These are phyloP conservation scores for Calephelis nemesis DNA, from an alignment of 1,140 invertebrate genomes.

Conservation along the genomic window DNA sequence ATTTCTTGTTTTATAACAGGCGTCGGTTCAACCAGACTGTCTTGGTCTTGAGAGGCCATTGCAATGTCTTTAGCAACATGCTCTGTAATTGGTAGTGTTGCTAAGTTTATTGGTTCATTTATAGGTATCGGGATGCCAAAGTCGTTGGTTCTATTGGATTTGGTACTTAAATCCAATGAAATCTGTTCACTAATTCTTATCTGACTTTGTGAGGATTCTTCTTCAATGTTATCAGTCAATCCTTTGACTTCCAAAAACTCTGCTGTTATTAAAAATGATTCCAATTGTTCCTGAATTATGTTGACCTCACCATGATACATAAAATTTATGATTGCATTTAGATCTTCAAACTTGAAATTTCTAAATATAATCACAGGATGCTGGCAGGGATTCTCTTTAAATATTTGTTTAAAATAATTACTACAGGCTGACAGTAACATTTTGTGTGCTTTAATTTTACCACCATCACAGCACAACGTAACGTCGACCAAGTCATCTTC, in stretches of 20 bases:
- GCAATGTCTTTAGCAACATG: conserved; percentile 51
- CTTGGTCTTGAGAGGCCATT: conserved; percentile 37
- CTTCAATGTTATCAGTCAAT: conserved; percentile 82
- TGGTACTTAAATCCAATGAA: conserved; percentile 67
- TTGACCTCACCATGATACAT: conserved; percentile 95
- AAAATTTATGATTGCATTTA: conserved; percentile 90
- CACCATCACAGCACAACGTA: conserved; percentile 90
- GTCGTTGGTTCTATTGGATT: conserved; percentile 54
- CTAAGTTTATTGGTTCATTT: conserved; percentile 71
- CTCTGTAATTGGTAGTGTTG: conserved; percentile 53
- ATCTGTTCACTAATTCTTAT: conserved; percentile 57
- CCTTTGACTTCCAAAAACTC: conserved; percentile 93
- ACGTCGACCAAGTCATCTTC: conserved; percentile 92
- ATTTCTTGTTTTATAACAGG: conserved; percentile 42
- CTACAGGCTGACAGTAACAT: conserved; percentile 92
- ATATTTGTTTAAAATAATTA: conserved; percentile 90
- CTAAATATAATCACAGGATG: conserved; percentile 93
- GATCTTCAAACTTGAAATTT: conserved; percentile 90
- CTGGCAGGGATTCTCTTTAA: conserved; percentile 91
- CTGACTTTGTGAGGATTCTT: conserved; percentile 61
- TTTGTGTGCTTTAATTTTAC: conserved; percentile 90
- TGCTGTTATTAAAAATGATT: conserved; percentile 92
- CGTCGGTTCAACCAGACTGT: conserved; percentile 45
- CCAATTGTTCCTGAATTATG: conserved; percentile 92
- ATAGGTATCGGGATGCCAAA: conserved; percentile 43